Base-by-base conservation (phyloP, 2,113 vertebrate species). In the Pseudopipra pipra region DNA sequence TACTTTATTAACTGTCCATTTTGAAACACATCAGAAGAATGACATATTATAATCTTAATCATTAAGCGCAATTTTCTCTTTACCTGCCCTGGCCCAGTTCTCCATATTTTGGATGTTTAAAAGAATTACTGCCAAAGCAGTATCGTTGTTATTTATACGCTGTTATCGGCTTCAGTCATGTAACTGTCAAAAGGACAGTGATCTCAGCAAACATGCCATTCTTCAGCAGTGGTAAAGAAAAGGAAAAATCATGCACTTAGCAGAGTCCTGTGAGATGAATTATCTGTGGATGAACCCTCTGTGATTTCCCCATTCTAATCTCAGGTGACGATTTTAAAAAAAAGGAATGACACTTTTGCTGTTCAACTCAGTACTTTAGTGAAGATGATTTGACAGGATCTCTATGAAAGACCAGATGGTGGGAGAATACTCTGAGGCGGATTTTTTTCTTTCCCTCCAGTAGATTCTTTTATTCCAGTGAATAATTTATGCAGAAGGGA, bases 381-480 rank as follows among this genome's bases (percentile, higher is more conserved):
- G 72, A 66, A 90, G 65, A 71, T 71, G 85, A 74, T 93, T 71
- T 96, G 93, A 95, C 93, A 96, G 82, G 54, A 56, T 47, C 35
- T 71, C 71, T 86, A 7, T 51, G 75, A 80, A 90, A 21, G 59
- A 88, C 47, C 93, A 94, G 90, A 91, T 96, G 96, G 93, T 93
- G 39, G 62, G 70, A 93, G 87, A 95, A 94, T 95, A 87, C 74
- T 90, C 93, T 73, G 76, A 91, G 88, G 70, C 80, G 39, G 62
- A 59, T 86, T 93, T 46, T 93, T 87, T 92, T 84, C 88, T 87
- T 87, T 76, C 75, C 24, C 51, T 95, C 51, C 21, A 59, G 67
- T 90, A 95, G 55, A 55, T 84, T 87, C 33, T 84, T 92, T 94
- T 67, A 76, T 95, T 93, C 49, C 54, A 67, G 66, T 87, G 91